Evolutionary conservation across 2,113 vertebrate species (phyloP).

Genomic region (Aldabrachelys gigantea): DNA sequence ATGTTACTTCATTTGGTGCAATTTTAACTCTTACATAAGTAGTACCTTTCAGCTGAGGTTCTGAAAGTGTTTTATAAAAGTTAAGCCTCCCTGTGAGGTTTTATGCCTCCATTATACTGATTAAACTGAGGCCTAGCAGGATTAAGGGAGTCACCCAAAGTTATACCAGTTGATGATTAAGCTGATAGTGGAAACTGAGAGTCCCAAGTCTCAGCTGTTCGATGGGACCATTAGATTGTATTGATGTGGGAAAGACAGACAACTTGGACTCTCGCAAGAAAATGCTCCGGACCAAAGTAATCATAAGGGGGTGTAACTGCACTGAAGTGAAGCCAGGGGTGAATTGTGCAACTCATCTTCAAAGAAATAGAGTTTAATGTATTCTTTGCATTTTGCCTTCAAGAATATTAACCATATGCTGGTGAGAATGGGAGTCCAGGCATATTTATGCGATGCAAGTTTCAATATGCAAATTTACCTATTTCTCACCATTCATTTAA

Average conservation of each 20-base stretch:
- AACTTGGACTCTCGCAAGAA: slow-evolving; percentile 66
- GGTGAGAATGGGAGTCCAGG: slow-evolving; percentile 35
- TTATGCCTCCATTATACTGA: neutral
- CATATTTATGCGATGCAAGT: slow-evolving; percentile 13
- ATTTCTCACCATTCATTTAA: slow-evolving; percentile 49
- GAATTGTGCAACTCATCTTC: slow-evolving; percentile 71
- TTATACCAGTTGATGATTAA: slow-evolving; percentile 31
- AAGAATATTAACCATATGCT: slow-evolving; percentile 38
- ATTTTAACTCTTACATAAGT: slow-evolving; percentile 50
- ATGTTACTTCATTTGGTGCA: slow-evolving; percentile 48
- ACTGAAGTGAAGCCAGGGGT: slow-evolving; percentile 62
- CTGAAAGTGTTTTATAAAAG: slow-evolving; percentile 57
- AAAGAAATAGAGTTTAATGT: slow-evolving; percentile 38
- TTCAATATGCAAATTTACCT: slow-evolving; percentile 50
- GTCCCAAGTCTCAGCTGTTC: slow-evolving; percentile 65
- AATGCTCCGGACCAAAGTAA: slow-evolving; percentile 60
- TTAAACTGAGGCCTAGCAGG: slow-evolving; percentile 30
- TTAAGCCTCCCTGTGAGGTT: slow-evolving; percentile 28
- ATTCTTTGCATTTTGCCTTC: slow-evolving; percentile 59
- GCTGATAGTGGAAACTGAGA: slow-evolving; percentile 65
- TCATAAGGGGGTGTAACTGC: slow-evolving; percentile 54
- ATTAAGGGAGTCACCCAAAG: slow-evolving; percentile 35
- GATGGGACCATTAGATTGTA: slow-evolving; percentile 32
- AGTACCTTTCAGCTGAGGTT: slow-evolving; percentile 38
- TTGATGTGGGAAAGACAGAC: slow-evolving; percentile 55